Evolutionary conservation across 92 coral and sea anemone species (phyloP), one percentile per base, ranked within the genome.

Genomic region (Diadumene lineata): DNA sequence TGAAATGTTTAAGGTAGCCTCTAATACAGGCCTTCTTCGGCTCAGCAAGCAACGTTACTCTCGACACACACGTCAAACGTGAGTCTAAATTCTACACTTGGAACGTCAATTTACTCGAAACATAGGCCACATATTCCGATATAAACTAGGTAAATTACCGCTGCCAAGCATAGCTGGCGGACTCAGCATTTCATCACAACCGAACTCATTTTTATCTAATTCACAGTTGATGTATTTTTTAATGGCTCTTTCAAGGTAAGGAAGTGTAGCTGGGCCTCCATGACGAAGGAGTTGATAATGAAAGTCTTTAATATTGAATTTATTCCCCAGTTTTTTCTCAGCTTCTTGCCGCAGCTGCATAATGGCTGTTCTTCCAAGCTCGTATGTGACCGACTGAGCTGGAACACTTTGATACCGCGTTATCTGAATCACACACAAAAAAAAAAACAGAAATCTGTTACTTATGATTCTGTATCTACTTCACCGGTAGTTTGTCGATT

Each of bases 381-480:
- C 87, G 82, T 93, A 93, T 34, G 90, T 82, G 32, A 92, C 86
- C 11, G 96, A 90, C 66, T 93, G 98, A 11, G 91, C 97, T 25
- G 98, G 93, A 4, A 73, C 73, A 58, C 97, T 92, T 82, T 87
- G 96, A 84, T 90, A 93, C 55, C 98, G 91, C 27, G 98, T 93
- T 6, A 93, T 43, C 82, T 77, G 60, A 44, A 32, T 4, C 48
- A 38, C n/a, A n/a, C n/a, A n/a, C n/a, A n/a, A n/a, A n/a, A 61
- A 8, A 58, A 34, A 38, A 68, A 34, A 44, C 22, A 11, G 3
- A 53, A 53, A 15, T 53, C 18, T 8, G 51, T 9, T 9, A 17
- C 17, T 44, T 44, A 44, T 44, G 51, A 44, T n/a, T n/a, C n/a
- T n/a, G n/a, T n/a, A n/a, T n/a, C n/a, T n/a, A n/a, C n/a, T n/a